Conservation (phyloP, 2,888 invertebrate species). For the Noctuana brunneofusca region DNA sequence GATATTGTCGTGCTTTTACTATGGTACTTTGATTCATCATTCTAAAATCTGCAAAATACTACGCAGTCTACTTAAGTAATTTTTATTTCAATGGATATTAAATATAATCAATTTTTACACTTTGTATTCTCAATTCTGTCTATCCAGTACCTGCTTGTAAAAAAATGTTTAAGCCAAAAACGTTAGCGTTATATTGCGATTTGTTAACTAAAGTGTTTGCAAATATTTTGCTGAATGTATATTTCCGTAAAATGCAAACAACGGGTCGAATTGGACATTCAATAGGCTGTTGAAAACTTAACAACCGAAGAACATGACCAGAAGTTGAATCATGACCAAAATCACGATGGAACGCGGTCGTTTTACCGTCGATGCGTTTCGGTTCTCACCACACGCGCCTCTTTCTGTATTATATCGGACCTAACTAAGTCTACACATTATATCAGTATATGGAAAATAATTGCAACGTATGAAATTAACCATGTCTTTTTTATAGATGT, state of each 20-base stretch:
- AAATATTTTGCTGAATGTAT: constrained; percentile 16
- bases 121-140: too few relatives aligned
- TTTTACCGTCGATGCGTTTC: constrained; percentile 23
- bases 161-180: not conserved
- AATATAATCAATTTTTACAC: not conserved
- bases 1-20: constrained; percentile 7
- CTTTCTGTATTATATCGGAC: too few relatives aligned
- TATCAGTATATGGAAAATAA: too few relatives aligned
- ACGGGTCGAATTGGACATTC: constrained; percentile 33
- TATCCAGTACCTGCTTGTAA: too few relatives aligned
- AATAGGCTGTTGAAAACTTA: constrained; percentile 45
- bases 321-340: constrained; percentile 45
- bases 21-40: not conserved
- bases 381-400: constrained; percentile 15
- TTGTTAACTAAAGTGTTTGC: constrained; percentile 10
- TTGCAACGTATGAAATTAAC: not conserved
- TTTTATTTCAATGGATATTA: not conserved
- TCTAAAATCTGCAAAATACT: too few relatives aligned
- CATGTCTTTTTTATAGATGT: not conserved
- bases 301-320: constrained; percentile 41
- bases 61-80: too few relatives aligned
- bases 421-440: too few relatives aligned
- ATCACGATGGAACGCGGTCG: constrained; percentile 26
- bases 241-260: constrained; percentile 28
- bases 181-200: not conserved